These are phyloP conservation scores for Craniophora ligustri DNA, from an alignment of 2,888 invertebrate genomes.

Conservation along the genomic window DNA sequence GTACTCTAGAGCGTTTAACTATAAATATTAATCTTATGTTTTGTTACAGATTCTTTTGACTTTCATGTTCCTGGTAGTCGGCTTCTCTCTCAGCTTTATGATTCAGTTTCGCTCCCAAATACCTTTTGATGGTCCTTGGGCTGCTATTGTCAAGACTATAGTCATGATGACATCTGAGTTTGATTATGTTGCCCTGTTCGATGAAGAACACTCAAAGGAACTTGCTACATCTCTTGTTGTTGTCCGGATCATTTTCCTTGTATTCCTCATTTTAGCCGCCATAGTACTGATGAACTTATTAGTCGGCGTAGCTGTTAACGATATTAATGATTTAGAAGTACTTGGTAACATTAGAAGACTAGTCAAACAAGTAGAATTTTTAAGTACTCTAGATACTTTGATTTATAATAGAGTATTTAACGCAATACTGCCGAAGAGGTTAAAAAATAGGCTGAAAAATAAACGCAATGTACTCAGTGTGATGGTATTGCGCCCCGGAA, in stretches of 20 bases:
- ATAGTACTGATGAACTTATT: slow-evolving; percentile 89
- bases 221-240: slow-evolving; percentile 78
- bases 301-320: slow-evolving; percentile 89
- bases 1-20: neutral
- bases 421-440: slow-evolving; percentile 70
- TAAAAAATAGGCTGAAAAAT: slow-evolving; percentile 72
- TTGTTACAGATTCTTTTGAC: slow-evolving; percentile 40
- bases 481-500: slow-evolving; percentile 78
- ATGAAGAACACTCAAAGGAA: slow-evolving; percentile 76
- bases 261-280: slow-evolving; percentile 87
- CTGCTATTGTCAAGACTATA: slow-evolving; percentile 87
- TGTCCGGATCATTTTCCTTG: slow-evolving; percentile 84
- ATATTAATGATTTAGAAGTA: slow-evolving; percentile 87
- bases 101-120: slow-evolving; percentile 85
- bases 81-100: slow-evolving; percentile 88
- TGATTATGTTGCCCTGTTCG: slow-evolving; percentile 85
- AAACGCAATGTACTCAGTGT: slow-evolving; percentile 73
- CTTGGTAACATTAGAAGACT: slow-evolving; percentile 87
- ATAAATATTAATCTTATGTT: neutral
- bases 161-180: slow-evolving; percentile 90
- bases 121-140: slow-evolving; percentile 86
- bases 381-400: slow-evolving; percentile 84
- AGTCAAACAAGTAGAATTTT: slow-evolving; percentile 87
- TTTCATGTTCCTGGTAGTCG: slow-evolving; percentile 79
- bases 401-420: slow-evolving; percentile 81